These are phyloP conservation scores for Pogonocichla stellata DNA, from an alignment of 2,113 vertebrate genomes.

Conservation along the genomic window DNA sequence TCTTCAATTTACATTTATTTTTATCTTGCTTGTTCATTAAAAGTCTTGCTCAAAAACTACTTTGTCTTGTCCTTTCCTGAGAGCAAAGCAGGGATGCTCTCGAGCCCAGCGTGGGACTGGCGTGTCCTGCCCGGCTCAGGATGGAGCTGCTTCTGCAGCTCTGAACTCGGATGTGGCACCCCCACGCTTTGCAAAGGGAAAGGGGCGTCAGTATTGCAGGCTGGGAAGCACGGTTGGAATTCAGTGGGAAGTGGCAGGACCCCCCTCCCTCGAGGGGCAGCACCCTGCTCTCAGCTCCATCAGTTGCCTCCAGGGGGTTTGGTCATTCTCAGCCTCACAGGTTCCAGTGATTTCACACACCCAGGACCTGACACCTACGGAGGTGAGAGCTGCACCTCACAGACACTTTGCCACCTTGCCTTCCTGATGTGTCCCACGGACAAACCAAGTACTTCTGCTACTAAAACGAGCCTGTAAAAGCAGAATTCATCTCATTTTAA, in stretches of 20 bases:
- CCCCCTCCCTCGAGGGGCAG: neutral
- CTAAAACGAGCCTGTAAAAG: neutral
- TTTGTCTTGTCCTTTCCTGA: neutral
- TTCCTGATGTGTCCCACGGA: neutral
- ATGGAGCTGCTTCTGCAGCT: neutral
- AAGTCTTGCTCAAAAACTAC: neutral
- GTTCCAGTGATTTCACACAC: neutral
- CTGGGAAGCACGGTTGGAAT: neutral
- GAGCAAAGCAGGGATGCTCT: neutral
- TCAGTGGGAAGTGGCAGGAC: neutral
- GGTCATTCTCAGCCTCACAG: neutral
- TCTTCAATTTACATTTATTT: conserved; percentile 65
- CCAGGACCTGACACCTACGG: rapidly evolving
- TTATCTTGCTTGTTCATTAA: conserved; percentile 35
- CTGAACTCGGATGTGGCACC: neutral
- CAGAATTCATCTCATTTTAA: neutral
- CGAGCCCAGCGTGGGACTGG: rapidly evolving
- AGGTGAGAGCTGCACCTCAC: neutral
- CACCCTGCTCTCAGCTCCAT: neutral
- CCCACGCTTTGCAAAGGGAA: neutral
- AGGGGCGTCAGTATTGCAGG: neutral
- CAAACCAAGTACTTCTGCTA: neutral
- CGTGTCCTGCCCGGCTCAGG: neutral
- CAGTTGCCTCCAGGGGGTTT: rapidly evolving
- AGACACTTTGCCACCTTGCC: neutral